These are phyloP conservation scores for Polyodon spathula DNA, from an alignment of 2,113 vertebrate genomes.

Conservation along the genomic window DNA sequence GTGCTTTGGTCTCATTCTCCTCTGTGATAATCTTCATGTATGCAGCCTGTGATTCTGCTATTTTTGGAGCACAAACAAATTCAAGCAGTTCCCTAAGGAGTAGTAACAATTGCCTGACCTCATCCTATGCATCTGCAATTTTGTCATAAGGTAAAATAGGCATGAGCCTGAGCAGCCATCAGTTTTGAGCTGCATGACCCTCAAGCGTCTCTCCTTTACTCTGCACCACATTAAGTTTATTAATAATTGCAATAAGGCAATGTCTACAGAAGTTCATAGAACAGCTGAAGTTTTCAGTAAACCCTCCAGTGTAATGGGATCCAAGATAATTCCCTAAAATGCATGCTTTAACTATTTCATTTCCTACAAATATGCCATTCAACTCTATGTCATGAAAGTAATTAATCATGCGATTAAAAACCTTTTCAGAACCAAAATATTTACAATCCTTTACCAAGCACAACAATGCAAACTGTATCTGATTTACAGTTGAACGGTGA, in stretches of 20 bases:
- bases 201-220: slow-evolving; percentile 19
- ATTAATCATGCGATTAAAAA: slow-evolving; percentile 11
- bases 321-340: slow-evolving; percentile 23
- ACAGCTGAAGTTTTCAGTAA: slow-evolving; percentile 23
- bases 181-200: slow-evolving; percentile 22
- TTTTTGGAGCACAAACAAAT: slow-evolving; percentile 17
- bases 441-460: slow-evolving; percentile 16
- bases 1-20: slow-evolving; percentile 22
- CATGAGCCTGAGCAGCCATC: slow-evolving; percentile 24
- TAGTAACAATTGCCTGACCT: slow-evolving; percentile 14
- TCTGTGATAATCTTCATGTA: slow-evolving; percentile 20
- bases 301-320: slow-evolving; percentile 22
- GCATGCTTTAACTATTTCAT: slow-evolving; percentile 14
- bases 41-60: slow-evolving; percentile 25
- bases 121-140: slow-evolving; percentile 19
- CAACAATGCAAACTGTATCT: slow-evolving; percentile 17
- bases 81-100: slow-evolving; percentile 21
- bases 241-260: slow-evolving; percentile 12
- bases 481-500: slow-evolving; percentile 13
- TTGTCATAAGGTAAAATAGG: slow-evolving; percentile 15
- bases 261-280: slow-evolving; percentile 24
- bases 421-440: slow-evolving; percentile 11
- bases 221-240: slow-evolving; percentile 23
- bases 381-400: slow-evolving; percentile 15
- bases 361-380: slow-evolving; percentile 14